Evolutionary conservation across 2,797 vertebrate species (phyloP), one percentile per base, ranked within the genome.

Genomic region (Choloepus didactylus): DNA sequence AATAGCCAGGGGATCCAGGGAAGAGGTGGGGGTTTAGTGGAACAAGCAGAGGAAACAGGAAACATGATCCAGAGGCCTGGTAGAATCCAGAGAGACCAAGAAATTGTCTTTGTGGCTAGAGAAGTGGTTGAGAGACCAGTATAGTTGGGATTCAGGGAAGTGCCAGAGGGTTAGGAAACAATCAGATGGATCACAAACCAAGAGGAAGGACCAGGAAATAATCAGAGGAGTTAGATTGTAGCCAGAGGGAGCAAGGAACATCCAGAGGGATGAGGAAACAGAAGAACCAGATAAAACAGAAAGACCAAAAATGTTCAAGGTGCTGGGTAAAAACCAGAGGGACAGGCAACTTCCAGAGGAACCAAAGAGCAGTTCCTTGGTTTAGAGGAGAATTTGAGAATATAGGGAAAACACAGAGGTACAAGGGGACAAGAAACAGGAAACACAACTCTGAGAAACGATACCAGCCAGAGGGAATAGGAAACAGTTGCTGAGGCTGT

Each of bases 251-350:
- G 35, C 60, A 60, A 56, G 46, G 38, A 56, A 59, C 38, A 66
- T 35, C 62, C 91, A 77, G 87, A 82, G 41, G 54, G 27, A 56
- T 41, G 31, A 88, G 64, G 27, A 93, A 94, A 54, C 70, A 62
- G 70, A 76, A 77, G 62, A 62, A 15, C 41, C 60, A 56, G 67
- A 51, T 93, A 86, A 95, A 76, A 94, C 16, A 54, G 81, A 56
- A 64, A 84, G 70, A 56, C 10, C 51, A 70, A 64, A 70, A 62
- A 81, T n/a, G 11, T 72, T 60, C 31, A 23, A 67, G 56, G 56
- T 89, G 35, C 59, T n/a, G 29, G 67, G 51, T 38, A 81, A 44
- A 7, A 89, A 60, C 11, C 31, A 89, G 81, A 15, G 31, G 44
- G 56, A 73, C 44, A 90, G 87, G 35, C 64, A 87, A 73, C n/a